Percentiles rank a stretch among this genome's conserved stretches.
These are phyloP conservation scores for Gnathonemus echidnorhynchus DNA, from an alignment of 2,113 vertebrate genomes.

Conservation along the genomic window DNA sequence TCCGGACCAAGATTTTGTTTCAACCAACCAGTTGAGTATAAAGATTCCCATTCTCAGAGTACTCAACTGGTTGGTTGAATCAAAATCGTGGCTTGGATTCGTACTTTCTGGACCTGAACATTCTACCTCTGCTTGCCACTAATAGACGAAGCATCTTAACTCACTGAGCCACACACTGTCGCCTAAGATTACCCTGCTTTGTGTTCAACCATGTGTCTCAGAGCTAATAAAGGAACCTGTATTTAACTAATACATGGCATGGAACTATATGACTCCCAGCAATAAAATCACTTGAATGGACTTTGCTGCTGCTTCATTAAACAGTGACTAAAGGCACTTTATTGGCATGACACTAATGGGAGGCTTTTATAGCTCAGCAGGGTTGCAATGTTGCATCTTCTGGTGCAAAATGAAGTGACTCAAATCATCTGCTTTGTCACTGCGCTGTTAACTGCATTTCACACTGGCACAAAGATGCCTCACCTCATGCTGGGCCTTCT, in stretches of 20 bases:
- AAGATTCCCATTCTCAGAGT: no score
- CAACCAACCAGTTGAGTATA: no score
- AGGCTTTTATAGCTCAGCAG: background rate
- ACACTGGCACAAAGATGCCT: background rate
- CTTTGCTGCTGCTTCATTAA: background rate
- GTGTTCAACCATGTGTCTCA: background rate
- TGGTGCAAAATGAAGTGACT: conserved; percentile 4
- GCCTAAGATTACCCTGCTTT: background rate
- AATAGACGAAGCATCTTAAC: background rate
- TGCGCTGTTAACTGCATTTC: background rate
- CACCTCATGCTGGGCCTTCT: background rate
- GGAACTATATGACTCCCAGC: background rate
- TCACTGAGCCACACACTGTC: background rate
- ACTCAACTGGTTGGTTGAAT: no score
- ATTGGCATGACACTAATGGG: background rate
- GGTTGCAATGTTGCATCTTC: background rate
- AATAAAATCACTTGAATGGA: background rate
- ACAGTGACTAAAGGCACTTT: background rate
- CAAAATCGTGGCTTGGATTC: no score
- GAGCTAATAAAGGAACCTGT: background rate
- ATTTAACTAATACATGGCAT: background rate
- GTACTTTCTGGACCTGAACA: background rate
- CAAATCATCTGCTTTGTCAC: background rate
- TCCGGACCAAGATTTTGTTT: background rate
- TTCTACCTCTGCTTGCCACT: background rate